phyloP scores from a whole-genome alignment of 2,888 invertebrate genomes.

The Hypercompe scribonia region DNA sequence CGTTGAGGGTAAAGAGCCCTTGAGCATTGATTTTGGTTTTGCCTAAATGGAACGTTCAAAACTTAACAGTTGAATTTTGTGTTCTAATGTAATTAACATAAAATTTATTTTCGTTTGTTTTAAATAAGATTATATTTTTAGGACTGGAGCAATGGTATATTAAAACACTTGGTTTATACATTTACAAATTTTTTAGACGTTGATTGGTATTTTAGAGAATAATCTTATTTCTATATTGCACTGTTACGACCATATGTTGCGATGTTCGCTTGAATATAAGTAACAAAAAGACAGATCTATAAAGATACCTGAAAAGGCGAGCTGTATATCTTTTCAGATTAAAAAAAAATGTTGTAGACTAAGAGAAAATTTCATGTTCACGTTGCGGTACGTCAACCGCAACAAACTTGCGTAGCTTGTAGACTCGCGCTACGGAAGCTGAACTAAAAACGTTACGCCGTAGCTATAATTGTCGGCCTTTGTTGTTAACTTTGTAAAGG shows the following conservation, averaged over 20 bases:
- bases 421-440: constrained; percentile 40
- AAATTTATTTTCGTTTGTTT: constrained; percentile 6
- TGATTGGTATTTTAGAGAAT: too few relatives aligned
- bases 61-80: neutral
- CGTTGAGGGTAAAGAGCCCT: constrained; percentile 20
- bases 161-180: neutral
- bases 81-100: neutral
- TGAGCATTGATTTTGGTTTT: constrained; percentile 31
- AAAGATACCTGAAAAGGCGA: too few relatives aligned
- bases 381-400: constrained; percentile 27
- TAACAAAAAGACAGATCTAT: too few relatives aligned
- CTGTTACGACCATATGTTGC: too few relatives aligned
- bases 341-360: neutral
- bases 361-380: constrained; percentile 12
- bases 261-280: too few relatives aligned
- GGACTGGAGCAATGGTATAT: neutral
- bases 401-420: constrained; percentile 37
- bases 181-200: neutral
- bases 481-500: neutral
- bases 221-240: too few relatives aligned
- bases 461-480: constrained; percentile 23
- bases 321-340: too few relatives aligned
- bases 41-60: constrained; percentile 11
- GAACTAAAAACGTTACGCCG: constrained; percentile 35
- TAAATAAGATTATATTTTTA: neutral